These are phyloP conservation scores for Panthera uncia DNA, from an alignment of 2,113 vertebrate species.

Conservation along the genomic window DNA sequence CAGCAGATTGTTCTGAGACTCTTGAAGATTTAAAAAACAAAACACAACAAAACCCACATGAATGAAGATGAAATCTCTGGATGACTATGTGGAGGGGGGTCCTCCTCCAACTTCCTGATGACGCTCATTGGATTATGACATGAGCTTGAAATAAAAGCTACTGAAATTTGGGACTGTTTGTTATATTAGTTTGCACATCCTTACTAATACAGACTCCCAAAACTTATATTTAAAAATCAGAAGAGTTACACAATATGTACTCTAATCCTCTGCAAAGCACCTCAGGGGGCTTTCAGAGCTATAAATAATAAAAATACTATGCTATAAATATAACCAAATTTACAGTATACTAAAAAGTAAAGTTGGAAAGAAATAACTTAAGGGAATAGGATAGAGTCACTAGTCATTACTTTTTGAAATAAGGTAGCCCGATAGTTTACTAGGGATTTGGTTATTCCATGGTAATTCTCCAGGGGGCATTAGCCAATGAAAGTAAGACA, in stretches of 20 bases:
- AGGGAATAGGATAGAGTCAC: not conserved
- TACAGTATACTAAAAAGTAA: not conserved
- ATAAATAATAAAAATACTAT: not conserved
- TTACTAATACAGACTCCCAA: not conserved
- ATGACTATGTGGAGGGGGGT: not conserved
- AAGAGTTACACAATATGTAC: not conserved
- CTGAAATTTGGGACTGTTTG: not conserved
- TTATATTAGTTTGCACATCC: not conserved
- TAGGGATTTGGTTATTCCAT: not conserved
- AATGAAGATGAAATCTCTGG: not conserved
- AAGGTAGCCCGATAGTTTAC: not conserved
- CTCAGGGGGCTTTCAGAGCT: not conserved
- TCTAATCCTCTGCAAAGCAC: not conserved
- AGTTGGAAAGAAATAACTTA: not conserved
- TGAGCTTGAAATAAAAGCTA: not conserved
- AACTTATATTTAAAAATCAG: not conserved
- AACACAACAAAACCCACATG: not conserved
- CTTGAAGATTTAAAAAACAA: conserved; percentile 2
- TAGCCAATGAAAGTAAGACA: not conserved
- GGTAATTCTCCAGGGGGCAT: not conserved
- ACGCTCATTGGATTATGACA: not conserved
- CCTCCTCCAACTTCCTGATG: not conserved
- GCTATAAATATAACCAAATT: conserved; percentile 4
- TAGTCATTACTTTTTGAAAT: not conserved
- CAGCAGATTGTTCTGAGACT: not conserved